These are phyloP conservation scores for Hydrozoanthus gracilis DNA, from an alignment of 92 coral and sea anemone species.

Conservation along the genomic window DNA sequence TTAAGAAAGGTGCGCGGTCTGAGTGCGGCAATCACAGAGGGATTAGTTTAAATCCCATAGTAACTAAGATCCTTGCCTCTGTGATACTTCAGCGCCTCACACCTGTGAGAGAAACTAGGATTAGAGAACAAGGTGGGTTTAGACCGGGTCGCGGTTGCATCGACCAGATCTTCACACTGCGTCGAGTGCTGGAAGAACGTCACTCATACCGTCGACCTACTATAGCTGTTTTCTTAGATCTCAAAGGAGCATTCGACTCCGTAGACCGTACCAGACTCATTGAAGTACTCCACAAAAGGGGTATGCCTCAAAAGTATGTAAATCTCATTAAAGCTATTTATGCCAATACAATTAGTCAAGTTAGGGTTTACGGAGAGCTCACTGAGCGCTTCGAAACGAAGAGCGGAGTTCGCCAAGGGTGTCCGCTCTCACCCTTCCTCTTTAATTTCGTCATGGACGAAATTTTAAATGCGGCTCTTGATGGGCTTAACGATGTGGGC, in stretches of 20 bases:
- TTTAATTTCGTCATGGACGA: too few relatives aligned
- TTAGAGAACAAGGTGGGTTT: too few relatives aligned
- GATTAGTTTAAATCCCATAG: neutral
- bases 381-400: too few relatives aligned
- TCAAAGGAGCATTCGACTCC: neutral
- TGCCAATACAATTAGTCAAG: neutral
- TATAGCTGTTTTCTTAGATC: too few relatives aligned
- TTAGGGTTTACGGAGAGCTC: neutral
- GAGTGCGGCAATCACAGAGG: neutral
- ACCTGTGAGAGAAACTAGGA: too few relatives aligned
- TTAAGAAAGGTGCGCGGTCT: neutral
- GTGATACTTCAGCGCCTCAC: neutral
- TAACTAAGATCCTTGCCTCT: neutral
- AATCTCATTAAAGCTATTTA: neutral
- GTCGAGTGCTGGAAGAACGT: neutral
- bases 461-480: neutral
- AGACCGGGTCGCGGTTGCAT: too few relatives aligned
- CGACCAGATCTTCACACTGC: too few relatives aligned
- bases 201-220: neutral
- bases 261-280: too few relatives aligned
- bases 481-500: neutral
- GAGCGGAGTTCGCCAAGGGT: too few relatives aligned
- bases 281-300: neutral
- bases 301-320: neutral
- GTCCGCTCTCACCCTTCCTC: too few relatives aligned